Evolutionary conservation across 2,113 vertebrate species (phyloP).

Genomic region (Pantherophis guttatus): DNA sequence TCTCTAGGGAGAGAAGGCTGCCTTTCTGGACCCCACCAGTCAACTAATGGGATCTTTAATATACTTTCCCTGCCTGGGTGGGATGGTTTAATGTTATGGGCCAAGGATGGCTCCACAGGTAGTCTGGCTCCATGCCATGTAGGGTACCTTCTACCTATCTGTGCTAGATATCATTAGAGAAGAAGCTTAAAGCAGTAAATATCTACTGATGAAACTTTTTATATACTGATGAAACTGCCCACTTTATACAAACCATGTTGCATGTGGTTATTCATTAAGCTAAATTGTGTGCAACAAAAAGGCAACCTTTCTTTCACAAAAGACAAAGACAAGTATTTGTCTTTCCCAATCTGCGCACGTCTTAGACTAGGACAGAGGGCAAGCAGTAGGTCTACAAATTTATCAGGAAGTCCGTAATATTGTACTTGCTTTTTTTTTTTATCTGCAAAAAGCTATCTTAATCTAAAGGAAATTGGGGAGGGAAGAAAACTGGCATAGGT

Average conservation of each 20-base stretch:
- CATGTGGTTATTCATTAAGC: neutral
- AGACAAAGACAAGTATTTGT: neutral
- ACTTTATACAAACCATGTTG: neutral
- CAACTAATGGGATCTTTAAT: no score
- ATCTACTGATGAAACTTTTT: neutral
- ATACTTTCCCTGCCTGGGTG: no score
- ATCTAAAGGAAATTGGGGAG: conserved; percentile 11
- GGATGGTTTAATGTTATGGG: no score
- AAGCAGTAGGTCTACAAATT: conserved; percentile 6
- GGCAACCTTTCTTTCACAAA: neutral
- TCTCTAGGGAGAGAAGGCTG: neutral
- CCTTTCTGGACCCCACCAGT: neutral
- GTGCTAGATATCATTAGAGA: neutral
- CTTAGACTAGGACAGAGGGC: neutral
- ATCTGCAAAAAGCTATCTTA: neutral
- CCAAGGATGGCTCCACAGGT: no score
- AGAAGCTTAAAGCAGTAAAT: neutral
- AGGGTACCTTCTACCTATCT: neutral
- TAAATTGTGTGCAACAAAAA: neutral
- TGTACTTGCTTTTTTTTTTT: neutral
- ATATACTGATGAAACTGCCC: neutral
- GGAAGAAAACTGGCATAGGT: neutral
- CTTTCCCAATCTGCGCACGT: conserved; percentile 1
- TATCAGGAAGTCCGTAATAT: conserved; percentile 24
- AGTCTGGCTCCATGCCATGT: no score